These are phyloP conservation scores for Myotis myotis DNA, from an alignment of 2,797 vertebrate genomes.

Conservation along the genomic window DNA sequence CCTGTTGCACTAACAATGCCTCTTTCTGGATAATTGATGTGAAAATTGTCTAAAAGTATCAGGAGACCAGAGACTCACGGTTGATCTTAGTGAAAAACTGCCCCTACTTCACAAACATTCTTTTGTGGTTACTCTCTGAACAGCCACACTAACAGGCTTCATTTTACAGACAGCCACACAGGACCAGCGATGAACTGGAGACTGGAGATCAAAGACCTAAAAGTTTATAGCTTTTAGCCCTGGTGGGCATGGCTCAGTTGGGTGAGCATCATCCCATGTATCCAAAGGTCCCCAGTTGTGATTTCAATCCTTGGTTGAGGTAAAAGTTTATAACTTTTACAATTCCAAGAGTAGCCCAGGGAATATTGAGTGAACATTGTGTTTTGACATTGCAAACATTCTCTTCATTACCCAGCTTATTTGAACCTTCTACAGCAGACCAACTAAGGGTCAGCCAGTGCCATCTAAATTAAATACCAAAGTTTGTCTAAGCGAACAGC, in stretches of 20 bases:
- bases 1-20: neutral
- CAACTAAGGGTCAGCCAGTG: neutral
- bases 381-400: constrained; percentile 25
- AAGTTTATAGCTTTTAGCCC: neutral
- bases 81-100: neutral
- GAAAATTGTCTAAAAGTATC: neutral
- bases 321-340: neutral
- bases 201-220: constrained; percentile 32
- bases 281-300: neutral
- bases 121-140: constrained; percentile 1
- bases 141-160: neutral
- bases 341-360: neutral
- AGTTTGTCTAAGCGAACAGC: neutral
- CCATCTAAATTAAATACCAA: neutral
- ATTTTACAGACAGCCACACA: constrained; percentile 44
- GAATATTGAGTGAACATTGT: neutral
- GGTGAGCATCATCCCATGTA: neutral
- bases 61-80: neutral
- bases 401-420: constrained; percentile 1
- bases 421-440: neutral
- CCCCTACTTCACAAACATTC: neutral
- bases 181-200: neutral
- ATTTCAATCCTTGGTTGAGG: neutral
- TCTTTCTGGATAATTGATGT: neutral
- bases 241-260: neutral